These are phyloP conservation scores for Spilarctia lutea DNA, from an alignment of 2,888 invertebrate genomes.

Conservation along the genomic window DNA sequence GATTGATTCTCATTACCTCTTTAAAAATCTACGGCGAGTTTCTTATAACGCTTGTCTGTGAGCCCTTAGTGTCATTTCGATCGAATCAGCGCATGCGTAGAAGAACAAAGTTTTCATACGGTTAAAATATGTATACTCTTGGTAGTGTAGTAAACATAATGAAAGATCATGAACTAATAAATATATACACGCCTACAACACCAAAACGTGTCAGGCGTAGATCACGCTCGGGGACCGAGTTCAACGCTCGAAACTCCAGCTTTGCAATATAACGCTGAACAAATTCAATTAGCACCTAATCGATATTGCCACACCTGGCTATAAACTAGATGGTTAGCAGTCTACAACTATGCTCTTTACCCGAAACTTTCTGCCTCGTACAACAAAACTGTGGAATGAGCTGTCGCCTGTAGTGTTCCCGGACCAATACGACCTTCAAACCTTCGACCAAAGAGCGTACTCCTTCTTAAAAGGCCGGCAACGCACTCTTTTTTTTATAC, in stretches of 20 bases:
- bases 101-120: too few relatives aligned
- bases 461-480: too few relatives aligned
- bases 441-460: too few relatives aligned
- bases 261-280: constrained; percentile 5
- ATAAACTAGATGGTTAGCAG: too few relatives aligned
- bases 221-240: constrained; percentile 22
- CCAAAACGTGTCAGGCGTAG: constrained; percentile 5
- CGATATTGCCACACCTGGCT: constrained; percentile 37
- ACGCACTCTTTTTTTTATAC: too few relatives aligned
- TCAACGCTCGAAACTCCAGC: constrained; percentile 29
- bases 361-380: too few relatives aligned
- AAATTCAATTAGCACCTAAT: constrained; percentile 45
- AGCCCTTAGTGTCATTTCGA: too few relatives aligned
- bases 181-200: neutral
- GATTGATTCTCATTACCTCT: neutral
- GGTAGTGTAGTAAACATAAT: neutral
- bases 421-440: too few relatives aligned
- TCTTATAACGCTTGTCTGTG: neutral
- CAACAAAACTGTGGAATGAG: too few relatives aligned
- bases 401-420: too few relatives aligned
- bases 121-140: neutral
- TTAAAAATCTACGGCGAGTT: neutral
- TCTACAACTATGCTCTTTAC: too few relatives aligned
- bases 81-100: too few relatives aligned
- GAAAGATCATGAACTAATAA: neutral